phyloP scores from a whole-genome alignment of 2,113 vertebrate genomes.

The Chloropsis hardwickii region DNA sequence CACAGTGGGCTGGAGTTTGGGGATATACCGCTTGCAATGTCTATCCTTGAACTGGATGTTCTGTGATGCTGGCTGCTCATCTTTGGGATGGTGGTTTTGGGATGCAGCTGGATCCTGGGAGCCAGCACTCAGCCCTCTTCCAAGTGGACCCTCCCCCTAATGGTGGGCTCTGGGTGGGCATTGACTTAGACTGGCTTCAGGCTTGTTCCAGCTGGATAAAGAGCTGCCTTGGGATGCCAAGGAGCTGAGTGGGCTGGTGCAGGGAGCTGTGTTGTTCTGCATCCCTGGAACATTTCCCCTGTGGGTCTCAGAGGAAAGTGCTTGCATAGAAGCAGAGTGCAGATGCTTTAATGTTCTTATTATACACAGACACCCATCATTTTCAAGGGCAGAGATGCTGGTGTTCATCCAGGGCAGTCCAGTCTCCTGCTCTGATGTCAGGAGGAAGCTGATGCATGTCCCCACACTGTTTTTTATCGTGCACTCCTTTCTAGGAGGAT shows the following conservation, averaged over 20 bases:
- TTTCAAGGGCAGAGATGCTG: neutral
- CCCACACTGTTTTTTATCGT: neutral
- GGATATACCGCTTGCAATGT: neutral
- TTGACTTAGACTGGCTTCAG: neutral
- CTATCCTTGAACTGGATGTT: neutral
- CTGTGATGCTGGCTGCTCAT: neutral
- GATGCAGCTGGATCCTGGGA: neutral
- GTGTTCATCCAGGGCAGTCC: neutral
- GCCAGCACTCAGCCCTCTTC: neutral
- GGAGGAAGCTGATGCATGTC: neutral
- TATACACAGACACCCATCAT: neutral
- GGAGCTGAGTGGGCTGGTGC: neutral
- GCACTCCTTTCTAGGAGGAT: neutral
- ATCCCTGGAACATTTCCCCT: neutral
- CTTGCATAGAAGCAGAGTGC: neutral
- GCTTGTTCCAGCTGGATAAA: neutral
- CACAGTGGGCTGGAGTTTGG: neutral
- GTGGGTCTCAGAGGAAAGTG: neutral
- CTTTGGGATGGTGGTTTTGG: neutral
- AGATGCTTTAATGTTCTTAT: neutral
- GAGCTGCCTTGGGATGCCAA: neutral
- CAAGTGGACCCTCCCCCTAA: neutral
- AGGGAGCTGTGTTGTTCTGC: neutral
- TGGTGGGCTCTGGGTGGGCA: neutral
- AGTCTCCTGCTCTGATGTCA: neutral